Conservation (phyloP, 2,113 vertebrate genomes). For the Suricata suricatta region DNA sequence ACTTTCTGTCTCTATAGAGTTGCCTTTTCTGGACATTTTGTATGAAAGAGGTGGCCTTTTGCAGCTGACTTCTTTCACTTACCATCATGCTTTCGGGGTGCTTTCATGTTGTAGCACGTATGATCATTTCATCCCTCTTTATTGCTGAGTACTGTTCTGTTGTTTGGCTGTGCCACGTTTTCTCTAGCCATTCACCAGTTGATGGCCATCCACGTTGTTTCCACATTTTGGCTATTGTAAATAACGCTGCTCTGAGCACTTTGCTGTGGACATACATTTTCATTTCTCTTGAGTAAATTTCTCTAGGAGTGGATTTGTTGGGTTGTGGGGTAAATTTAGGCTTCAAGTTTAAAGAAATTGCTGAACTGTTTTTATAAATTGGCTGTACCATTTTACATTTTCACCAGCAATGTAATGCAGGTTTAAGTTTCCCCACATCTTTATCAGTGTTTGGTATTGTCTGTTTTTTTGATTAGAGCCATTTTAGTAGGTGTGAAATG, state of each 20-base stretch:
- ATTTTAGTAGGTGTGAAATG: background rate
- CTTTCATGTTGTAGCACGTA: background rate
- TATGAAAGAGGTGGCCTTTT: background rate
- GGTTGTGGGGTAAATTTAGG: background rate
- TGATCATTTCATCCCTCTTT: background rate
- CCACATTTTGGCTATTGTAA: background rate
- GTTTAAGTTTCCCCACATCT: background rate
- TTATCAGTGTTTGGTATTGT: background rate
- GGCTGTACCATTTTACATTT: background rate
- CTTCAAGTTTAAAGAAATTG: background rate
- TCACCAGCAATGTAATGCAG: background rate
- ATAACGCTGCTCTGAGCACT: background rate
- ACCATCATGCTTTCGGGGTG: background rate
- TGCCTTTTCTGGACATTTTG: background rate
- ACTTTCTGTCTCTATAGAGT: background rate
- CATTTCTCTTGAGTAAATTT: background rate
- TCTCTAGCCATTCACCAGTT: background rate
- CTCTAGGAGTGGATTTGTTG: background rate
- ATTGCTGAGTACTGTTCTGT: background rate
- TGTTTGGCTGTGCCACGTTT: background rate
- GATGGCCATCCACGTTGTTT: background rate
- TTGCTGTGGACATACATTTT: background rate
- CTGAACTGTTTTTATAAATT: background rate
- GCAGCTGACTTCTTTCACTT: background rate
- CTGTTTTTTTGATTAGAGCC: background rate